Conservation (phyloP, 1,140 invertebrate genomes). For the Pectinophora gossypiella region DNA sequence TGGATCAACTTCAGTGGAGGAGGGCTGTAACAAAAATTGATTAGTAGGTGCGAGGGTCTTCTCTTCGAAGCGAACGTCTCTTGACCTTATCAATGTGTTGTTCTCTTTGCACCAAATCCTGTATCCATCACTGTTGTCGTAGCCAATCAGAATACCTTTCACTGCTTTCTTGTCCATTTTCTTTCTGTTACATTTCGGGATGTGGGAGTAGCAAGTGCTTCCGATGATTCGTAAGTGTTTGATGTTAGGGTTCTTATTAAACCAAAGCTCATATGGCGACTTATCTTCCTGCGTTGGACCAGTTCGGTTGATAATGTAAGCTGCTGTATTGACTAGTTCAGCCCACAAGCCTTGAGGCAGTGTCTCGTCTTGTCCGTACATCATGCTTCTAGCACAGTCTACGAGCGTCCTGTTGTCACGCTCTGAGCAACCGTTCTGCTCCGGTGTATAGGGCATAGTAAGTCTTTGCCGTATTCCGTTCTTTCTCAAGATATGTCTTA, state of each 20-base stretch:
- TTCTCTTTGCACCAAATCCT: conserved; percentile 6
- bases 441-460: conserved; percentile 38
- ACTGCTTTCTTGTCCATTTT: conserved; percentile 25
- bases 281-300: conserved; percentile 24
- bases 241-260: conserved; percentile 10
- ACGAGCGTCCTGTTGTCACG: conserved; percentile 47
- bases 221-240: conserved; percentile 8
- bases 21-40: not conserved
- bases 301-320: conserved; percentile 46
- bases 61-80: not conserved
- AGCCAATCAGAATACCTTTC: conserved; percentile 10
- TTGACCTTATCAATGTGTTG: not conserved
- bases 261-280: conserved; percentile 42
- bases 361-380: conserved; percentile 28
- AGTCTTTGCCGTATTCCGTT: conserved; percentile 33
- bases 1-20: not conserved
- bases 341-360: conserved; percentile 44
- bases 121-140: conserved; percentile 12
- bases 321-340: conserved; percentile 43
- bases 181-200: conserved; percentile 8
- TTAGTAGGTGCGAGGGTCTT: not conserved
- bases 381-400: conserved; percentile 44
- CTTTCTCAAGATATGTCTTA: conserved; percentile 25
- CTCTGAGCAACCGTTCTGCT: conserved; percentile 46
- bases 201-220: conserved; percentile 7